Base-by-base conservation (phyloP, 2,888 invertebrate genomes). In the Anoncus sp. region DNA sequence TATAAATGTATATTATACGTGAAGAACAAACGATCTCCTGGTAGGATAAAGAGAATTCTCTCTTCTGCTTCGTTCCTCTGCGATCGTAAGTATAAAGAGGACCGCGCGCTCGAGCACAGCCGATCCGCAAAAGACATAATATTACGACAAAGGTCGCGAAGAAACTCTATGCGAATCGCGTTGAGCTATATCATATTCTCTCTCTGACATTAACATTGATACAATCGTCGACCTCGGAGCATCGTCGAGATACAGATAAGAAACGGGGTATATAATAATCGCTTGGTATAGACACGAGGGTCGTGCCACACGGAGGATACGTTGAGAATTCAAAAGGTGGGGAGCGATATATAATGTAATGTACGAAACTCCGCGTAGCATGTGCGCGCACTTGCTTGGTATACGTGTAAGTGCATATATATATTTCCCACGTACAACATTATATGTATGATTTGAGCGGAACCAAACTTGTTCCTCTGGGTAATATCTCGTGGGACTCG, bases 151-250 rank as follows among this genome's bases (percentile, higher is more conserved):
- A 75, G 70, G 65, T 49, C 60, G 65, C 24, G 45, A 43, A 51
- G 65, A 43, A 51, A 59, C 43, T 59, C 31, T 47, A 18, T 7
- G 38, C 27, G 60, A 47, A 75, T 31, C 31, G 12, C 45, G 35
- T 63, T 40, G 63, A 65, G 70, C 69, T 49, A 40, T 40, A 75
- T 75, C 55, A 75, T 75, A 31, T 67, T n/a, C n/a, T n/a, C 62
- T 53, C 47, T 35, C 72, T 65, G 75, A 55, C 70, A 70, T 75
- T 70, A 75, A 75, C 70, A 75, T 75, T 65, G 75, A 75, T 70
- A 70, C 27, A 75, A 75, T 75, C 75, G 57, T 70, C 65, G 70
- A 75, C 70, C 70, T 65, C 57, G 4, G 70, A 69, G 69, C 18
- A 70, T 65, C 63, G 27, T 35, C 43, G 62, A 51, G 65, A 75